Evolutionary conservation across 23 tunicate species (phyloP).

Genomic region (Styela clava): DNA sequence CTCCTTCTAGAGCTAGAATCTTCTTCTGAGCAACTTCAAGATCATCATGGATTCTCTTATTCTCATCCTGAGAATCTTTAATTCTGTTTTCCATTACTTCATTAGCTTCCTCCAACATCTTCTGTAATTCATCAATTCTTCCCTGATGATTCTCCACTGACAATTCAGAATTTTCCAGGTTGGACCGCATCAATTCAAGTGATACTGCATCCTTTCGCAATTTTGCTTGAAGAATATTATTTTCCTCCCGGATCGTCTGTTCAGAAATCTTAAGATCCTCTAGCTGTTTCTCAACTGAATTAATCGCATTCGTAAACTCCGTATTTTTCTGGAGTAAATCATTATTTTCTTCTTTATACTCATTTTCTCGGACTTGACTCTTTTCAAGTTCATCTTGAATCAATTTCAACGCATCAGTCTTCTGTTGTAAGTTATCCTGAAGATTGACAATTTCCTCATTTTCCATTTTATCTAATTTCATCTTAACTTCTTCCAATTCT

Average conservation of each 20-base stretch:
- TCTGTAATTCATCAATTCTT: not conserved
- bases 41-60: not conserved
- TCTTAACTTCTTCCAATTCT: not conserved
- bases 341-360: not conserved
- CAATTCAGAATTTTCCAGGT: not conserved
- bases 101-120: slow-evolving; percentile 2
- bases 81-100: not conserved
- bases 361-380: not conserved
- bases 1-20: not conserved
- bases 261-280: not conserved
- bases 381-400: not conserved
- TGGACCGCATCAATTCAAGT: not conserved
- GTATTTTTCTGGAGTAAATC: not conserved
- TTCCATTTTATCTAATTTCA: not conserved
- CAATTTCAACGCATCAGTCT: not conserved
- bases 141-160: not conserved
- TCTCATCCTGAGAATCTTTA: not conserved
- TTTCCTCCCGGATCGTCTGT: not conserved
- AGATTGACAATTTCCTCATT: not conserved
- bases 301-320: not conserved
- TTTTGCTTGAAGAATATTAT: not conserved
- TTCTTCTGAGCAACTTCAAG: not conserved
- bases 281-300: not conserved
- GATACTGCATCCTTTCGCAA: not conserved
- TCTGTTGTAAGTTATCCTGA: not conserved